A percentile compares a stretch with the other conserved stretches of the same genome.
These are phyloP conservation scores for Hylomyscus alleni DNA, from an alignment of 2,797 vertebrate genomes.

Conservation along the genomic window DNA sequence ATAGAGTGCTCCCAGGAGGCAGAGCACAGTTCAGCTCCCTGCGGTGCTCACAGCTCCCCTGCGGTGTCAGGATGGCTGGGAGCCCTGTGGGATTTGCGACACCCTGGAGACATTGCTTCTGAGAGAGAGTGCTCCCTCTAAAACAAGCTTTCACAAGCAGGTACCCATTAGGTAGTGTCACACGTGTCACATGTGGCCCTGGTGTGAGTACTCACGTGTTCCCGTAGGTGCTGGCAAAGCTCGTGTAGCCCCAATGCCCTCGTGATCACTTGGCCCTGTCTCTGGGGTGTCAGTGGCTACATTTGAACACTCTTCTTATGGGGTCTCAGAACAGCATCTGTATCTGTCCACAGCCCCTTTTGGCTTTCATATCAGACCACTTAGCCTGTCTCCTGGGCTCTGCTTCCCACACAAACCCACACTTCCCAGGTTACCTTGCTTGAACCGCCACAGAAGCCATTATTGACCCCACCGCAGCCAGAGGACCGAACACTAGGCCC, in stretches of 20 bases:
- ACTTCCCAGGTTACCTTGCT: background rate
- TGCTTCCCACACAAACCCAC: background rate
- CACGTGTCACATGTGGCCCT: background rate
- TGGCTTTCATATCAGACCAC: background rate
- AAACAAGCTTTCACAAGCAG: background rate
- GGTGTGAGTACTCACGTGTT: background rate
- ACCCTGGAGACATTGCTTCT: background rate
- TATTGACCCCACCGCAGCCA: background rate
- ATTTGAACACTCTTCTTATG: background rate
- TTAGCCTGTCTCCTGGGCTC: background rate
- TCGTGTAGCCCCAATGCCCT: background rate
- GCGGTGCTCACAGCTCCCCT: background rate
- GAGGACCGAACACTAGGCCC: background rate
- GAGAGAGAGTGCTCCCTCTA: background rate
- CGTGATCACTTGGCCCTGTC: accelerated
- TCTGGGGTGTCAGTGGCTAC: no score
- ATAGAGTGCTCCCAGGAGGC: background rate
- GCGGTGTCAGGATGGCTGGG: background rate
- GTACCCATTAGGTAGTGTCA: background rate
- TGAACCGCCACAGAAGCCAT: background rate
- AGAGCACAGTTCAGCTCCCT: accelerated
- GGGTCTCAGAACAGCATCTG: background rate
- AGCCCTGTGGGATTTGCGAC: background rate
- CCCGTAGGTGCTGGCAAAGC: background rate
- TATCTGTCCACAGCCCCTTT: background rate